Evolutionary conservation across 2,113 vertebrate species (phyloP), one percentile per base, ranked within the genome.

Genomic region (Psophia crepitans): DNA sequence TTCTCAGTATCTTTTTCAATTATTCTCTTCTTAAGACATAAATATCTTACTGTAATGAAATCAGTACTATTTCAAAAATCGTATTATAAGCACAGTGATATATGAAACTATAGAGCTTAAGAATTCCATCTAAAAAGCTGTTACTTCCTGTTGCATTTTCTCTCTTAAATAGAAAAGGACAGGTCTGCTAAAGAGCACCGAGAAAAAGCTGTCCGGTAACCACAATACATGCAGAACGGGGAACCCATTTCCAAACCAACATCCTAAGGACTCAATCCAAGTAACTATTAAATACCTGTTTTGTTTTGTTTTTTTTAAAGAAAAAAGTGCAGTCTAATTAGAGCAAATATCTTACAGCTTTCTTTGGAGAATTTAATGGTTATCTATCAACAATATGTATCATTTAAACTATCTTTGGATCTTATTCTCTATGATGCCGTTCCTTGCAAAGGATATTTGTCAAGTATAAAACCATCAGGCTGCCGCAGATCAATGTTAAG

Each of bases 401-500:
- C 58, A 39, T 68, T 85, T 46, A 58, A 17, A 51, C 10, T 77
- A 39, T 5, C 33, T 64, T 49, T 44, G 0, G 14, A 53, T 44
- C 60, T 82, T 85, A 35, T 4, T 57, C 33, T 65, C n/a, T 58
- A 8, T 37, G 23, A 88, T 54, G 32, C 24, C 24, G 20, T 44
- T 80, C 37, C 71, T 78, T 78, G 24, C 32, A 87, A 93, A 86
- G 43, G 21, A 2, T 44, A 57, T 84, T 94, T 76, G 90, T 84
- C 73, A 68, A 91, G 89, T n/a, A 85, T 17, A 90, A 88, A 92
- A 73, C 73, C 69, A 71, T 17, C 78, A 76, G 60, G 94, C 73
- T 92, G 58, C 41, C 95, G 95, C 8, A 92, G 60, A 92, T 84
- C 71, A 77, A 66, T 46, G 75, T 68, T 90, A 78, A 74, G 51